Evolutionary conservation across 2,113 vertebrate genomes (phyloP).

Genomic region (Onychorhynchus coronatus): DNA sequence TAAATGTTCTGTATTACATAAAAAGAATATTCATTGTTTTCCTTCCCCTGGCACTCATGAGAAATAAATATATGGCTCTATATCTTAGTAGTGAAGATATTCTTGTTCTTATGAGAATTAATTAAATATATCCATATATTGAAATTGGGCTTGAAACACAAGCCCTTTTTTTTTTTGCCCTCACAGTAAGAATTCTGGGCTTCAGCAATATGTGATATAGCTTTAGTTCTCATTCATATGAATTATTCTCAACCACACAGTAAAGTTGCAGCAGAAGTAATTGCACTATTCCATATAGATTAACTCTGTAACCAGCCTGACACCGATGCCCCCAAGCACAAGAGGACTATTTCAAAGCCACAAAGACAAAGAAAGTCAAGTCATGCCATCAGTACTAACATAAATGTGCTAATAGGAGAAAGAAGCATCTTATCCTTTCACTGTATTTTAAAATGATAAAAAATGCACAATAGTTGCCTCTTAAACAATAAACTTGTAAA

Average conservation of each 20-base stretch:
- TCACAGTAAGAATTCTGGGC: background rate
- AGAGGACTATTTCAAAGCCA: background rate
- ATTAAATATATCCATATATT: background rate
- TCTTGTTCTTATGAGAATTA: background rate
- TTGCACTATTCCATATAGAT: background rate
- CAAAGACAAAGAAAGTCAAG: background rate
- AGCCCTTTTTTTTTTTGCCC: accelerated
- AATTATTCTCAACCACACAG: background rate
- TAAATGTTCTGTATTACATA: background rate
- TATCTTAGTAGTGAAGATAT: background rate
- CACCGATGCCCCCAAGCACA: background rate
- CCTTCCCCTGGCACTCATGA: background rate
- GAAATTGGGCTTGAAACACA: background rate
- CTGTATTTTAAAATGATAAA: background rate
- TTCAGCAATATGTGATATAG: background rate
- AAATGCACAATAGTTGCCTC: background rate
- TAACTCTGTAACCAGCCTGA: background rate
- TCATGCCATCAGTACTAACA: background rate
- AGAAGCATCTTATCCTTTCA: background rate
- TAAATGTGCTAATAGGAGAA: background rate
- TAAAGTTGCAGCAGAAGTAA: background rate
- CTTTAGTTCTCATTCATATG: background rate
- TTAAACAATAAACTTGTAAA: background rate
- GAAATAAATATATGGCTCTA: background rate
- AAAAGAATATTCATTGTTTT: background rate